Base-by-base conservation (phyloP, 2,888 invertebrate genomes). In the Ferrisia virgata region DNA sequence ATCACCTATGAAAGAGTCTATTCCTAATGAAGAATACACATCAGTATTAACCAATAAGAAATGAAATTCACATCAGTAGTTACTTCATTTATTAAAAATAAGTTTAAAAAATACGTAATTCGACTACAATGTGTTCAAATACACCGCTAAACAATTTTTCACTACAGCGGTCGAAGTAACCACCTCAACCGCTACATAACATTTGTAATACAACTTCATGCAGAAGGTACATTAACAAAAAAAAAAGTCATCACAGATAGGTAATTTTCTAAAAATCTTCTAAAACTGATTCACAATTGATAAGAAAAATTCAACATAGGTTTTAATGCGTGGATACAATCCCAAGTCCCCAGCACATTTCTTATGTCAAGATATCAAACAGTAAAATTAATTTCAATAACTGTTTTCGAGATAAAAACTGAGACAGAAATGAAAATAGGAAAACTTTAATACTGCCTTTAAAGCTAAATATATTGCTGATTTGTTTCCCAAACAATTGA, bases 61-160 rank as follows among this genome's bases (percentile, higher is more conserved):
- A 69, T 2, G 25, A 69, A 28, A n/a, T n/a, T n/a, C 28, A 76
- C 22, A n/a, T 76, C 69, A 69, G 47, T 80, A 39, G 83, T 83
- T 83, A 83, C 39, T 83, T 83, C 76, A 81, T 83, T 83, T 83
- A 83, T 83, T 83, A 72, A 69, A 82, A 69, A 82, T 72, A 80
- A 76, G n/a, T 76, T 76, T 76, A 80, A 47, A 83, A 72, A 83
- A 43, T 76, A 83, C 83, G 40, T 83, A 83, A 72, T 76, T 83
- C 83, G 83, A 83, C 83, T 83, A 83, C 83, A 72, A 28, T 76
- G 72, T 28, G 72, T 76, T 76, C 53, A 82, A 76, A 83, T 39
- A 40, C 72, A 76, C 83, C 72, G 72, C 83, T 47, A 83, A 69
- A 39, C 72, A 72, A 72, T 83, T 83, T 82, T 83, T 83, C 83